Evolutionary conservation across 2,113 vertebrate species (phyloP), one percentile per base, ranked within the genome.

Genomic region (Megatriorchis doriae): DNA sequence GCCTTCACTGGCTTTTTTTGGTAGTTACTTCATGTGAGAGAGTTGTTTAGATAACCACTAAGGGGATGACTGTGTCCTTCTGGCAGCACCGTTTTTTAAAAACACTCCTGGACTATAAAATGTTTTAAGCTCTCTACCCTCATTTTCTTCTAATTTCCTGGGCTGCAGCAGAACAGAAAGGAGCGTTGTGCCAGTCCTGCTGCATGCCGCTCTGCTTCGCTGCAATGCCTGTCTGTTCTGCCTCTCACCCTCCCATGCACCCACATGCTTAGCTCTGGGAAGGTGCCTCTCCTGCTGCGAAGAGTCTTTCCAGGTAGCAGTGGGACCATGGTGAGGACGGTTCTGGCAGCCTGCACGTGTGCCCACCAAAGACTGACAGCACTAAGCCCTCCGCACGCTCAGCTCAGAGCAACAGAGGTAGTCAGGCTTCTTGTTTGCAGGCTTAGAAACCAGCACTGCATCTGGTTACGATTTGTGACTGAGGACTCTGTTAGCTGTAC

Each of bases 301-400:
- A 34, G 72, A 3, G 11, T 7, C 74, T 34, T 68, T 16, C 21
- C 45, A 36, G 40, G 70, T 38, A 34, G 34, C 31, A 8, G 42
- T 3, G n/a, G 70, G 55, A 19, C 22, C 10, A 0, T 3, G 21
- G 21, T 6, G 72, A 21, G 80, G 74, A 6, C 0, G 2, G 1
- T 10, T 62, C 4, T 62, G 88, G 73, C 79, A 71, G 55, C 26
- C 59, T 52, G 72, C 27, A 22, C 40, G 1, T 5, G 34, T 27
- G 48, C 16, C 31, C 36, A 23, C 18, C 26, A 1, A 13, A 11
- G n/a, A 2, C 8, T 21, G 81, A 4, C 1, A 32, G 66, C 21
- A 3, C 3, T 0, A 25, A 53, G 36, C 13, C 10, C 45, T 45
- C n/a, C 0, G 3, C 38, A 6, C 0, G 0, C 73, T 31, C n/a